Evolutionary conservation across 2,797 vertebrate genomes (phyloP), one percentile per base, ranked within the genome.

Genomic region (Rhabdomys pumilio): DNA sequence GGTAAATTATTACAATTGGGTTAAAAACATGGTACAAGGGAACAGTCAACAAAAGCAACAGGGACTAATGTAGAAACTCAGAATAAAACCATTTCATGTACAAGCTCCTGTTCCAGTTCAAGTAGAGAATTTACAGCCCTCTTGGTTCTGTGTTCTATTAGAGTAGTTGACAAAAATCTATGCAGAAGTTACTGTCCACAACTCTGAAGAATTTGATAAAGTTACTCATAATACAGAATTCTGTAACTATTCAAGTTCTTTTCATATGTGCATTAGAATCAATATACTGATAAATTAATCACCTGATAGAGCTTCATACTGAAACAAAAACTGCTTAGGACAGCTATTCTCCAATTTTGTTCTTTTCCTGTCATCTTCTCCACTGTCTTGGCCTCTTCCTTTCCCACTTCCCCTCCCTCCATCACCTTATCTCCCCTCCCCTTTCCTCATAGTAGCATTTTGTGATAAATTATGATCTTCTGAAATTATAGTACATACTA

Each of bases 371-470:
- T 29, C 34, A 14, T 24, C 38, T 0, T 63, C 24, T 4, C 24
- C 11, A 81, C 80, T 1, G 1, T 57, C 34, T 57, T 6, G 0
- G 0, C 38, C 41, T 75, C 73, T 44, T 13, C 38, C 41, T 75
- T 26, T 76, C 80, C 15, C n/a, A 13, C 38, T 8, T 38, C 20
- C n/a, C 20, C 34, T 34, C 15, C 20, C 53, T 17, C 53, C 14
- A 1, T 31, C 38, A 0, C 38, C 22, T 15, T 55, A n/a, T 41
- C 55, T 41, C 7, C 24, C 38, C 38, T 38, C 20, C n/a, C 41
- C 22, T 44, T 96, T 92, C 85, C 81, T 93, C 19, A 96, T 31
- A 90, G 50, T 80, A 95, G 82, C 63, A 15, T 63, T 93, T 85
- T 93, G 59, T 90, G 59, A 95, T 80, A 92, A 90, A 95, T 84